Base-by-base conservation (phyloP, 2,113 vertebrate species). In the Oceanites oceanicus region DNA sequence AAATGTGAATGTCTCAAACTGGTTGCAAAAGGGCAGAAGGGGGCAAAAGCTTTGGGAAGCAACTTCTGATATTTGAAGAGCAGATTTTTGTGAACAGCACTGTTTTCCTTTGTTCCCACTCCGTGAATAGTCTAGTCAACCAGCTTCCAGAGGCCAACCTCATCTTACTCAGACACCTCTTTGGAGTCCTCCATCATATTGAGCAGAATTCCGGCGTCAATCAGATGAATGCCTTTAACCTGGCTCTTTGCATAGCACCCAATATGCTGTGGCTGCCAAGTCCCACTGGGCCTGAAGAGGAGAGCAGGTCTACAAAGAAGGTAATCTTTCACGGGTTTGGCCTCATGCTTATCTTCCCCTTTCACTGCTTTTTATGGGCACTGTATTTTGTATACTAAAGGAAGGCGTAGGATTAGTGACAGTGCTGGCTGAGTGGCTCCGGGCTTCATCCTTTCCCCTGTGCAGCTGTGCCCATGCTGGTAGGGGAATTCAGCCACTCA, bases 231-330 rank as follows among this genome's bases (percentile, higher is more conserved):
- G 98, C 98, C 52, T 98, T 97, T 66, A 98, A 98, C 83, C 95
- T 98, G 90, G 97, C 98, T 18, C 98, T 98, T 47, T 99, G 98
- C 95, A 98, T 99, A 40, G 98, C 98, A 52, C 98, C 98, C 82
- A 98, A 98, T 87, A 98, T 98, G 98, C 94, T 99, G 44, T 98
- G 98, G 98, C 97, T 98, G 7, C 97, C 98, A 0, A 94, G 94
- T 32, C 95, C 97, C 29, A 95, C 96, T 13, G 97, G 97, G 38
- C 98, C 98, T 13, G 98, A 99, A 50, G 98, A 98, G 71, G 98
- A 98, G 49, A 98, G 97, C 94, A 96, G 86, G 23, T 98, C 98
- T 55, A 98, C 97, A 6, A 97, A 97, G 92, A 98, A 98, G 98
- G 98, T 98, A 97, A 87, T 49, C 17, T 52, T 40, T 36, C 23